These are phyloP conservation scores for Mylabris phalerata DNA, from an alignment of 1,140 invertebrate species.

Conservation along the genomic window DNA sequence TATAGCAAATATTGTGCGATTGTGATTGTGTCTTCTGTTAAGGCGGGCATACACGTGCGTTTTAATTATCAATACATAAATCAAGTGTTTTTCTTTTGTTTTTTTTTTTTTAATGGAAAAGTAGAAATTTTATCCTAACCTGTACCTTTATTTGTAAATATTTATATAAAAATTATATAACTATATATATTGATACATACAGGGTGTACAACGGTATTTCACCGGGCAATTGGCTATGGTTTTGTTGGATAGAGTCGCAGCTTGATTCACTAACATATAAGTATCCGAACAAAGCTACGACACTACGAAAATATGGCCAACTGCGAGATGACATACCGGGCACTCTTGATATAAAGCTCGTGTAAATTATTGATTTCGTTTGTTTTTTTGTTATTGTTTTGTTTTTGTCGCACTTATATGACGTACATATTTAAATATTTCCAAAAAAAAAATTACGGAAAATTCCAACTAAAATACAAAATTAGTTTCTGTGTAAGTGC, in stretches of 20 bases:
- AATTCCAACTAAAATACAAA: slow-evolving; percentile 27
- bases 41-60: no score
- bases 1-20: no score
- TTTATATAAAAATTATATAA: neutral
- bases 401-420: no score
- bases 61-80: no score
- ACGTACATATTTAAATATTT: slow-evolving; percentile 7
- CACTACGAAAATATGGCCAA: no score
- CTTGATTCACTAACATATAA: neutral
- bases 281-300: neutral
- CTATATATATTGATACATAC: neutral
- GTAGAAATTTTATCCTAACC: no score
- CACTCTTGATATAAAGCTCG: slow-evolving; percentile 5
- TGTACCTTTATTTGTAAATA: neutral
- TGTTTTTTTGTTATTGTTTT: no score
- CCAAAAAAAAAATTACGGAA: slow-evolving; percentile 18
- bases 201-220: slow-evolving; percentile 1
- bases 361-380: neutral
- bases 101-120: no score
- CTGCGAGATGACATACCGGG: neutral
- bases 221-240: neutral
- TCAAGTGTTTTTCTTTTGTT: no score
- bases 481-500: slow-evolving; percentile 37
- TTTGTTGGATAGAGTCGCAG: slow-evolving; percentile 5
- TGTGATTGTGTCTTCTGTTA: no score